Conservation (phyloP, 2,113 vertebrate species). For the Myotis brandtii region DNA sequence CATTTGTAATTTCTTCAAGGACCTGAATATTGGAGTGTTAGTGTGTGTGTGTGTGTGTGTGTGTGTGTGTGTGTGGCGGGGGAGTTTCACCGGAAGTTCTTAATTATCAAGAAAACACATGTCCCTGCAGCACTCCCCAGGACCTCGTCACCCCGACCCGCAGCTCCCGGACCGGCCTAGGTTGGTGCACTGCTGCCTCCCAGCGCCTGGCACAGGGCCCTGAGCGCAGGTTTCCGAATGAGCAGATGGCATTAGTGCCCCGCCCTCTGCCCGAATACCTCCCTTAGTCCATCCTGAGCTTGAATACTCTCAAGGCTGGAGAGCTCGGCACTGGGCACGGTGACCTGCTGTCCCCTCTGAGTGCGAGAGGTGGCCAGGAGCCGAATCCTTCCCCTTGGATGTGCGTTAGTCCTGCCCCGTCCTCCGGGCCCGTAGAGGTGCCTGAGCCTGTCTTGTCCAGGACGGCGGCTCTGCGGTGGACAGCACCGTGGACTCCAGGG, state of each 20-base stretch:
- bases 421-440: background rate
- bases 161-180: background rate
- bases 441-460: background rate
- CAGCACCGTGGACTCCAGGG: fast-evolving
- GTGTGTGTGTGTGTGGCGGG: too few species aligned
- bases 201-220: background rate
- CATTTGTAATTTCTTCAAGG: background rate
- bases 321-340: background rate
- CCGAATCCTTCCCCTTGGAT: background rate
- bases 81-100: background rate
- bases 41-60: too few species aligned
- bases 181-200: too few species aligned
- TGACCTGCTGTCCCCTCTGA: background rate
- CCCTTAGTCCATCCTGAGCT: background rate
- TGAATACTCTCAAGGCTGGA: background rate
- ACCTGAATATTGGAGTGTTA: background rate
- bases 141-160: too few species aligned
- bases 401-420: background rate
- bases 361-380: background rate
- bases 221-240: background rate
- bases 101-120: background rate
- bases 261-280: background rate
- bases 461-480: background rate
- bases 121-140: background rate
- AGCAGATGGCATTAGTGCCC: background rate